Evolutionary conservation across 2,113 vertebrate species (phyloP).

Genomic region (Rissa tridactyla): DNA sequence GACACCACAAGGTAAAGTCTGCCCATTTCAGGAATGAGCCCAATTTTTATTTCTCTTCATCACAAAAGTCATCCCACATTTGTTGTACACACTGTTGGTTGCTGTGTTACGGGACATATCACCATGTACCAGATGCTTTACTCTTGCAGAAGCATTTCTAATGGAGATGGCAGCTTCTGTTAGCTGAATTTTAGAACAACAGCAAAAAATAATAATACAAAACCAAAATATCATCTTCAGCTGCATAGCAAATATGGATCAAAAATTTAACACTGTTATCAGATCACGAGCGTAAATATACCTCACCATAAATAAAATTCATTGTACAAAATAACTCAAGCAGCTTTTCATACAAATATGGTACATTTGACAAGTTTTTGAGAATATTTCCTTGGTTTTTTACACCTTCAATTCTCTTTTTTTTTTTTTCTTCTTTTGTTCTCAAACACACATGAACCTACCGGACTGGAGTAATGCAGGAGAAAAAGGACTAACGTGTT

Average conservation of each 20-base stretch:
- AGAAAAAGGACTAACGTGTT: not conserved
- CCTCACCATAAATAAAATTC: conserved; percentile 83
- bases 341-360: conserved; percentile 83
- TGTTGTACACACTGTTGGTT: conserved; percentile 55
- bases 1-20: not conserved
- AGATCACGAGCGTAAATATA: conserved; percentile 77
- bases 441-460: conserved; percentile 60
- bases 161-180: conserved; percentile 74
- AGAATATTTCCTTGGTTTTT: conserved; percentile 58
- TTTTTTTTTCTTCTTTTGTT: conserved; percentile 54
- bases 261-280: conserved; percentile 77
- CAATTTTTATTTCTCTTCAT: conserved; percentile 60
- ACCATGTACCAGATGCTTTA: conserved; percentile 61
- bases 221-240: conserved; percentile 76
- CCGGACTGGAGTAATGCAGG: conserved; percentile 37
- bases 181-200: conserved; percentile 64
- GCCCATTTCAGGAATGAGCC: conserved; percentile 48
- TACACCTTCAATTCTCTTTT: conserved; percentile 59
- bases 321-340: conserved; percentile 80
- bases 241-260: conserved; percentile 78
- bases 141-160: conserved; percentile 76
- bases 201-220: conserved; percentile 71
- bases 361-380: conserved; percentile 73
- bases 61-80: conserved; percentile 67
- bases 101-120: conserved; percentile 60